Conservation (phyloP, 2,888 invertebrate species). For the Boloria euphrosyne region DNA sequence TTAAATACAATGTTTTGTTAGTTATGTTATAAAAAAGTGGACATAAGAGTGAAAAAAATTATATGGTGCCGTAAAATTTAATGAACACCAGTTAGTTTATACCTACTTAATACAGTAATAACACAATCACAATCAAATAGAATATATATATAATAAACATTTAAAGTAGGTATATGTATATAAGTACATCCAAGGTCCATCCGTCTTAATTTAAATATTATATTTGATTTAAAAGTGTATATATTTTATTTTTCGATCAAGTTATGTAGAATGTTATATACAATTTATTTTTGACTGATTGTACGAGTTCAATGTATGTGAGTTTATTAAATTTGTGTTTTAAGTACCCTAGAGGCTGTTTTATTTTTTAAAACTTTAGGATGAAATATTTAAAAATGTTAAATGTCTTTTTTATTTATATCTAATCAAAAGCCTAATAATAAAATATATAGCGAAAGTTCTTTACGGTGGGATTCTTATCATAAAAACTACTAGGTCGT, state of each 20-base stretch:
- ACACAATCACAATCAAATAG: background rate
- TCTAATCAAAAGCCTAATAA: no score
- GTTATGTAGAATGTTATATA: slow-evolving; percentile 8
- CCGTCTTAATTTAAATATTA: background rate
- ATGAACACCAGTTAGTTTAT: no score
- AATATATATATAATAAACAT: background rate
- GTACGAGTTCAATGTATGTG: slow-evolving; percentile 34
- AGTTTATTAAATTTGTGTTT: slow-evolving; percentile 40
- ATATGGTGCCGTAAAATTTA: no score
- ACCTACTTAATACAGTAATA: no score
- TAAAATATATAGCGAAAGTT: no score
- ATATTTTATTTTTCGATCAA: slow-evolving; percentile 14
- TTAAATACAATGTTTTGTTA: background rate
- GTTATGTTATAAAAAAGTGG: no score
- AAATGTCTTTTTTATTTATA: no score
- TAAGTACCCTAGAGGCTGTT: slow-evolving; percentile 23
- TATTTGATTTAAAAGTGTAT: background rate
- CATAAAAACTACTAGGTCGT: no score
- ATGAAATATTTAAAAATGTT: no score
- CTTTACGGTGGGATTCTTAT: no score
- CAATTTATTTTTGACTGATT: slow-evolving; percentile 43
- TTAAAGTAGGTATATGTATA: slow-evolving; percentile 1
- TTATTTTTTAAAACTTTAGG: slow-evolving; percentile 15
- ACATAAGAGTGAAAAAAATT: no score
- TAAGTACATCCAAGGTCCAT: background rate